Evolutionary conservation across 2,113 vertebrate genomes (phyloP).

Genomic region (Hepsetus odoe): DNA sequence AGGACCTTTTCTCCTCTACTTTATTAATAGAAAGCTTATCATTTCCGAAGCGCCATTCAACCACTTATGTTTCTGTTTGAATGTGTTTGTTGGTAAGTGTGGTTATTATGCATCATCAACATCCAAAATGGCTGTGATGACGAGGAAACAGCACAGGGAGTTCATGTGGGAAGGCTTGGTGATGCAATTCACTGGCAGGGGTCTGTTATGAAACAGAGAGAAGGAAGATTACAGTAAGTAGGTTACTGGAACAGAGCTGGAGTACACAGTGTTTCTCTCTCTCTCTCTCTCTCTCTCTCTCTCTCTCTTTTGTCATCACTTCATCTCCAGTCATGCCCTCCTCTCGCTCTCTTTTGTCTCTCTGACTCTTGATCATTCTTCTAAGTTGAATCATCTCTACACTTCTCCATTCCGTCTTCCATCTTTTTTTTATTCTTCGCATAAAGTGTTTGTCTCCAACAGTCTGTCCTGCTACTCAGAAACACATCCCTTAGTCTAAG

Average conservation of each 20-base stretch:
- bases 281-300: slow-evolving; percentile 17
- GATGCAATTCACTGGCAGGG: slow-evolving; percentile 75
- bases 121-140: slow-evolving; percentile 12
- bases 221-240: slow-evolving; percentile 79
- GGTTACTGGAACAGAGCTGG: slow-evolving; percentile 76
- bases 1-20: no score
- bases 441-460: not conserved
- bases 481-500: not conserved
- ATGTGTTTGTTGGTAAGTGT: slow-evolving; percentile 16
- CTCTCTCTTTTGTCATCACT: not conserved
- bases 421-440: not conserved
- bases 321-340: not conserved
- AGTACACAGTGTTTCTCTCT: slow-evolving; percentile 53
- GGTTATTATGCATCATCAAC: slow-evolving; percentile 4
- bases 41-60: no score
- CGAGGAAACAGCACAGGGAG: slow-evolving; percentile 2
- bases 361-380: not conserved
- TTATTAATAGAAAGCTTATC: no score
- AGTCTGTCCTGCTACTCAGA: not conserved
- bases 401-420: not conserved
- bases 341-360: not conserved
- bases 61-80: no score
- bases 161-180: slow-evolving; percentile 55
- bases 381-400: no score
- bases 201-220: slow-evolving; percentile 75